A percentile compares a stretch with the other conserved stretches of the same genome.
These are phyloP conservation scores for Caenorhabditis sp. DNA, from an alignment of 2,888 invertebrate species.

Conservation along the genomic window DNA sequence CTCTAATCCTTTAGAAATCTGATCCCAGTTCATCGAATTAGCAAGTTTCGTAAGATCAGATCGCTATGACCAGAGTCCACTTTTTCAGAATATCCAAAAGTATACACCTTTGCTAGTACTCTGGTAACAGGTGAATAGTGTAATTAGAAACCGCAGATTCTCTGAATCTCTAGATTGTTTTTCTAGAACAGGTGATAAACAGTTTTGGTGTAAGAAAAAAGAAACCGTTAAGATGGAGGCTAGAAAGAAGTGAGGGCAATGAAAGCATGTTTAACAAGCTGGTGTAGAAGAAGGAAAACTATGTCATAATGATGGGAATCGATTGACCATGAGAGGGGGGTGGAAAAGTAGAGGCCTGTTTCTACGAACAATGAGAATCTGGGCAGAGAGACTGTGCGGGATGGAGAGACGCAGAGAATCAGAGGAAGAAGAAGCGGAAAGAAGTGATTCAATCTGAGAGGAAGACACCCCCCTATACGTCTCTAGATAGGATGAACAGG, in stretches of 20 bases:
- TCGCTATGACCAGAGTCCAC: too few species aligned
- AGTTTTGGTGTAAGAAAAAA: not conserved
- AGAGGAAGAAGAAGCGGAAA: conserved; percentile 17
- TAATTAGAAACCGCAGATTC: not conserved
- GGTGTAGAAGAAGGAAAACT: not conserved
- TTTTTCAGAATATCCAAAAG: too few species aligned
- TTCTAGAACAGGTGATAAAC: conserved; percentile 17
- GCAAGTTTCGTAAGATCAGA: not conserved
- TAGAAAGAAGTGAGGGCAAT: conserved; percentile 5
- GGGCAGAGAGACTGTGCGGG: not conserved
- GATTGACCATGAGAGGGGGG: conserved; percentile 20
- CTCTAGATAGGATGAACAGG: not conserved
- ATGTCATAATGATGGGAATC: conserved; percentile 23
- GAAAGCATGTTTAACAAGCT: conserved; percentile 26
- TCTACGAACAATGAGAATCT: not conserved
- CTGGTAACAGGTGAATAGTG: too few species aligned
- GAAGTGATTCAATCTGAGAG: conserved; percentile 30
- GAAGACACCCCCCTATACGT: not conserved
- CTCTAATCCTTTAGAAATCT: too few species aligned
- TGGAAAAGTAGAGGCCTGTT: conserved; percentile 11
- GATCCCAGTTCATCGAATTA: not conserved
- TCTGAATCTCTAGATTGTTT: not conserved
- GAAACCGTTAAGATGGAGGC: not conserved
- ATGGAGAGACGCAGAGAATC: not conserved
- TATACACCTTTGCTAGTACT: too few species aligned